These are phyloP conservation scores for Aphidius ervi DNA, from an alignment of 1,140 invertebrate genomes.

Conservation along the genomic window DNA sequence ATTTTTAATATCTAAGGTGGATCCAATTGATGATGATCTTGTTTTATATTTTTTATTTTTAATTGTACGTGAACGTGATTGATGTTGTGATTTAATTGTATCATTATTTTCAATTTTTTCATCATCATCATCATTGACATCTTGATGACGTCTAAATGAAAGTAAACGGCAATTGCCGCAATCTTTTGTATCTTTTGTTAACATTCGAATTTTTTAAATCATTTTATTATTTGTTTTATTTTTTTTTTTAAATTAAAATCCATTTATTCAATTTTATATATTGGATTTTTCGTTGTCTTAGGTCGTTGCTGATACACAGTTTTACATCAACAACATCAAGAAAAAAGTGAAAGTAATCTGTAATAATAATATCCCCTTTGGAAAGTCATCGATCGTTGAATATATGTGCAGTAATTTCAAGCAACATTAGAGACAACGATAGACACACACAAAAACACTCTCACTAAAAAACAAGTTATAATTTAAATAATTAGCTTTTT, in stretches of 20 bases:
- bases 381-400: slow-evolving; percentile 25
- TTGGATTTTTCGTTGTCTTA: neutral
- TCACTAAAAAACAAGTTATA: neutral
- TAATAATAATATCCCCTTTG: slow-evolving; percentile 18
- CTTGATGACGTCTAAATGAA: slow-evolving; percentile 39
- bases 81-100: slow-evolving; percentile 19
- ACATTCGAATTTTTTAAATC: slow-evolving; percentile 36
- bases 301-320: neutral
- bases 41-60: neutral
- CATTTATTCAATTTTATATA: neutral
- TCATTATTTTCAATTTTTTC: slow-evolving; percentile 15
- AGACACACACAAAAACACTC: too few species aligned
- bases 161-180: slow-evolving; percentile 48
- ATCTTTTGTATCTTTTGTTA: slow-evolving; percentile 40
- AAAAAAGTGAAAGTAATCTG: slow-evolving; percentile 28
- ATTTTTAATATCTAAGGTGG: slow-evolving; percentile 14
- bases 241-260: neutral
- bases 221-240: slow-evolving; percentile 6
- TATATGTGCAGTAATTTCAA: neutral
- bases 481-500: neutral
- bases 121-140: slow-evolving; percentile 27
- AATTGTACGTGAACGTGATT: slow-evolving; percentile 9
- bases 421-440: too few species aligned
- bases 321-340: slow-evolving; percentile 27
- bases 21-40: slow-evolving; percentile 18